These are phyloP conservation scores for Zosterops pallidus DNA, from an alignment of 2,113 vertebrate genomes.

Conservation along the genomic window DNA sequence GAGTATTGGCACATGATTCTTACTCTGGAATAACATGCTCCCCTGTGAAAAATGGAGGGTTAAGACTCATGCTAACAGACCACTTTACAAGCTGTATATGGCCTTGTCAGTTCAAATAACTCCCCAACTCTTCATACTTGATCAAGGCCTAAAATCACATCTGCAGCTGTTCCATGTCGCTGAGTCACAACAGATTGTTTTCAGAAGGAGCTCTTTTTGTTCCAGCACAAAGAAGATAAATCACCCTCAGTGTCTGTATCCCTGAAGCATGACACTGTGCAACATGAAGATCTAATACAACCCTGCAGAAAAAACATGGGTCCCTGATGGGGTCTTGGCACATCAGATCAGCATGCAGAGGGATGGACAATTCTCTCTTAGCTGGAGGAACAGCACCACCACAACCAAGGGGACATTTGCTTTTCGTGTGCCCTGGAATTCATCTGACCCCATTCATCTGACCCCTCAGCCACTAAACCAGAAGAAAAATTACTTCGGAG, in stretches of 20 bases:
- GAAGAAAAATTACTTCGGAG: background rate
- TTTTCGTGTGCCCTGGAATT: background rate
- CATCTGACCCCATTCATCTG: background rate
- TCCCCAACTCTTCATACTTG: background rate
- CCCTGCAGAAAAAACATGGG: background rate
- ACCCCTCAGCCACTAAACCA: background rate
- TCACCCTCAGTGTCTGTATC: background rate
- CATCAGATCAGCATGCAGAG: background rate
- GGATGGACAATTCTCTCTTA: background rate
- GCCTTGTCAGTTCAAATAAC: conserved; percentile 11
- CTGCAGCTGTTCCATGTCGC: background rate
- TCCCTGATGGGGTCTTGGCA: background rate
- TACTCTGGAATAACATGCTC: background rate
- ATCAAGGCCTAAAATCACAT: conserved; percentile 29
- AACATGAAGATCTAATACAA: rapidly evolving
- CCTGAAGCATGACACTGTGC: background rate
- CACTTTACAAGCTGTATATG: background rate
- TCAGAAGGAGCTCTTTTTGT: background rate
- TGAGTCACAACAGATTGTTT: conserved; percentile 31
- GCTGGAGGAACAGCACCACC: background rate
- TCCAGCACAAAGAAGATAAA: background rate
- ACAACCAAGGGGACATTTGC: background rate
- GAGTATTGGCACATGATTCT: background rate
- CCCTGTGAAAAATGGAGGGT: background rate
- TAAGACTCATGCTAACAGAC: background rate